A percentile compares a stretch with the other conserved stretches of the same genome.
Conservation (phyloP, 2,113 vertebrate genomes). For the Aramus guarauna region DNA sequence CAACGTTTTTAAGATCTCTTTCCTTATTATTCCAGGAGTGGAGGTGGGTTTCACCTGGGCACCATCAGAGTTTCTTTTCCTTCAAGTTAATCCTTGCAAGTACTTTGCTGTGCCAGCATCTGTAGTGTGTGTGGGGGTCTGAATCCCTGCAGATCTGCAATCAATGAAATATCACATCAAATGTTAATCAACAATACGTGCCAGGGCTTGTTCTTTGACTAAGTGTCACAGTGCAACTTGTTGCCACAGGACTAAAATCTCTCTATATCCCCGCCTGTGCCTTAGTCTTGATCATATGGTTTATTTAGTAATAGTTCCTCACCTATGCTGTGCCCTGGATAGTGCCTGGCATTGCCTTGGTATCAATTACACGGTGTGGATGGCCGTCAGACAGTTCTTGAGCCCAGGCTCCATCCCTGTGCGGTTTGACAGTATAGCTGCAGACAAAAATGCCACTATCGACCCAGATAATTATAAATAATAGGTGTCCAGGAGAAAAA, state of each 20-base stretch:
- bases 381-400: background rate
- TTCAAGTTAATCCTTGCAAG: background rate
- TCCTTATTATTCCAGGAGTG: background rate
- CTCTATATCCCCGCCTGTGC: background rate
- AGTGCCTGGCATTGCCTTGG: background rate
- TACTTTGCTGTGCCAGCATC: background rate
- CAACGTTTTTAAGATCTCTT: background rate
- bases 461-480: background rate
- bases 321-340: background rate
- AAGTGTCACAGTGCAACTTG: background rate
- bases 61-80: background rate
- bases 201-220: background rate
- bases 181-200: background rate
- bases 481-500: background rate
- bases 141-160: background rate
- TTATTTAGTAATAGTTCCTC: background rate
- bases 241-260: background rate
- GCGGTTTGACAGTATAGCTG: rapidly evolving
- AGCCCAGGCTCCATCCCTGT: background rate
- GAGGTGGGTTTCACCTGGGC: background rate
- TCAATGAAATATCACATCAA: background rate
- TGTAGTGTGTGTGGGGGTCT: rapidly evolving
- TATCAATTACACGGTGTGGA: background rate
- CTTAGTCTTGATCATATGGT: background rate
- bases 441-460: background rate